Evolutionary conservation across 92 coral and sea anemone genomes (phyloP).

Genomic region (Virgularia gustaviana): DNA sequence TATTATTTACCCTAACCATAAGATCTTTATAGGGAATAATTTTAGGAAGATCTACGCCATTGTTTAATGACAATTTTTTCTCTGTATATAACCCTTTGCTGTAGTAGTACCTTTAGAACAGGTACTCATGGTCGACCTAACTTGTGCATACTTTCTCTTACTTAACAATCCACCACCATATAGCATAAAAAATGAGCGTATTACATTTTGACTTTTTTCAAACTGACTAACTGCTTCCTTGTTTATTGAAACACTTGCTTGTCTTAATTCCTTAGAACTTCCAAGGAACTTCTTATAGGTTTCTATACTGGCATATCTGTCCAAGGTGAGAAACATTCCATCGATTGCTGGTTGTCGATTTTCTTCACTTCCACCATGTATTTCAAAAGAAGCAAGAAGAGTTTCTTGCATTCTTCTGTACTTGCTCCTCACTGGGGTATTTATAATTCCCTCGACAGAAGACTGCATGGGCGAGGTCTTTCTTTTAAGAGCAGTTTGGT

Average conservation of each 20-base stretch:
- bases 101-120: slow-evolving; percentile 30
- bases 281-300: background rate
- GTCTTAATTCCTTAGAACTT: slow-evolving; percentile 29
- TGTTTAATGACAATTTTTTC: slow-evolving; percentile 9
- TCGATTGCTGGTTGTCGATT: slow-evolving; percentile 45
- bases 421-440: slow-evolving; percentile 16
- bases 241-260: background rate
- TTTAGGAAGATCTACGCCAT: slow-evolving; percentile 24
- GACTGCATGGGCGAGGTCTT: slow-evolving; percentile 19
- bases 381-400: slow-evolving; percentile 26
- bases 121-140: slow-evolving; percentile 30
- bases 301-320: slow-evolving; percentile 21
- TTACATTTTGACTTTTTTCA: slow-evolving; percentile 32
- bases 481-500: slow-evolving; percentile 22
- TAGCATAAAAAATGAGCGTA: slow-evolving; percentile 34
- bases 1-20: slow-evolving; percentile 26
- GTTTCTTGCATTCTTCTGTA: slow-evolving; percentile 31
- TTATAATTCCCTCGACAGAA: background rate
- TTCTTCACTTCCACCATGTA: slow-evolving; percentile 32
- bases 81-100: slow-evolving; percentile 34
- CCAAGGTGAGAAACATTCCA: slow-evolving; percentile 40
- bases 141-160: slow-evolving; percentile 31
- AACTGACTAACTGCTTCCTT: slow-evolving; percentile 8
- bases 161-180: slow-evolving; percentile 40
- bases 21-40: slow-evolving; percentile 22